These are phyloP conservation scores for Ianthella basta DNA, from an alignment of 37 sponge, comb jelly and placozoan species.

Conservation along the genomic window DNA sequence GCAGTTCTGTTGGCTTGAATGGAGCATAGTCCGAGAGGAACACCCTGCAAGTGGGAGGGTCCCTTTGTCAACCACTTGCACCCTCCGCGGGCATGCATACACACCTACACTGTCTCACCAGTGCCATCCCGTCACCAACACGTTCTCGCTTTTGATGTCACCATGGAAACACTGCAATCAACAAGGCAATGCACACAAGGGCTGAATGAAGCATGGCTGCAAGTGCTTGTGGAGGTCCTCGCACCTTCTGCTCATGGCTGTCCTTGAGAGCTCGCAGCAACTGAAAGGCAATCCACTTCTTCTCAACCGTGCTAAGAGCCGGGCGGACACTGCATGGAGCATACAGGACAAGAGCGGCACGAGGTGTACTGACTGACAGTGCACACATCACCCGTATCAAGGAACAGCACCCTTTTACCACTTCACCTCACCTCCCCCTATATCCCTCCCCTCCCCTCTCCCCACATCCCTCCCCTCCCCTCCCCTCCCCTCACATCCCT, in stretches of 20 bases:
- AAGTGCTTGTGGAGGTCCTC: too few relatives aligned
- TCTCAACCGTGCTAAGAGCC: constrained; percentile 83
- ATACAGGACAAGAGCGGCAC: background rate
- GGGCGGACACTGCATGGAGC: constrained; percentile 75
- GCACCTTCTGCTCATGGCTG: constrained; percentile 72
- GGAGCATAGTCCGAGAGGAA: constrained; percentile 93
- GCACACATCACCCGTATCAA: background rate
- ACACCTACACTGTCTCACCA: constrained; percentile 46
- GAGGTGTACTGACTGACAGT: background rate
- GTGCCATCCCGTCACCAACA: constrained; percentile 93
- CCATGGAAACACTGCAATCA: constrained; percentile 79
- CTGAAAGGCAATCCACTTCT: constrained; percentile 97
- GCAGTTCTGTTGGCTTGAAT: constrained; percentile 90
- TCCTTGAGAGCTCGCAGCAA: constrained; percentile 85
- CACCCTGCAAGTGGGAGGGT: constrained; percentile 59
- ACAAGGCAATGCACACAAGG: background rate
- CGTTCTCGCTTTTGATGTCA: constrained; percentile 98
- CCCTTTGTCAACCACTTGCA: background rate
- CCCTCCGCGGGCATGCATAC: background rate
- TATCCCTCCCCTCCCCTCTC: background rate
- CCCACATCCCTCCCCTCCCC: background rate
- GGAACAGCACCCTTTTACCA: background rate
- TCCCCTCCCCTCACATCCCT: background rate
- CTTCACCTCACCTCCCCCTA: background rate
- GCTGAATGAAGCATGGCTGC: background rate